A percentile compares a stretch with the other conserved stretches of the same genome.
These are phyloP conservation scores for Gymnothorax javanicus DNA, from an alignment of 2,797 vertebrate genomes.

Conservation along the genomic window DNA sequence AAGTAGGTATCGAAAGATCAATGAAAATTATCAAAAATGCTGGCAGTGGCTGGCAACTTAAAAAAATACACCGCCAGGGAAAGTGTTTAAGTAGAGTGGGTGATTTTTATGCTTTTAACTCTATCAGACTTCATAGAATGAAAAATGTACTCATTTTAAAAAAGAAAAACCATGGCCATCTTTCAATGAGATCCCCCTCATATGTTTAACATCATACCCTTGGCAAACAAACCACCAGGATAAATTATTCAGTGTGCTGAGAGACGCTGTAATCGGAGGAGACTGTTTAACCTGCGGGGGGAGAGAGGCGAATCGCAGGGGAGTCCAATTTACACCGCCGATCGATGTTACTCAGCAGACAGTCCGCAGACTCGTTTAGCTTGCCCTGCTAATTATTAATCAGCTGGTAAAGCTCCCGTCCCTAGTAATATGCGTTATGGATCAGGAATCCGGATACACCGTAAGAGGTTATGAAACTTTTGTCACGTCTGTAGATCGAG, in stretches of 20 bases:
- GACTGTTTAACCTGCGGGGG: slow-evolving; percentile 72
- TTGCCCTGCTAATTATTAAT: slow-evolving; percentile 85
- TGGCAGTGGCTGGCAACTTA: too few species aligned
- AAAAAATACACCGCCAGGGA: too few species aligned
- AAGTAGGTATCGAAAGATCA: too few species aligned
- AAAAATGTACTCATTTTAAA: not conserved
- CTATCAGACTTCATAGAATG: not conserved
- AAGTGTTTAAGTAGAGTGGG: not conserved
- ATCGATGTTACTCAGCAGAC: slow-evolving; percentile 76
- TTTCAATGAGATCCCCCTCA: not conserved
- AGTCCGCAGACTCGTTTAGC: slow-evolving; percentile 70
- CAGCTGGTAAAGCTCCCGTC: slow-evolving; percentile 62
- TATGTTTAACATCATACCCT: not conserved
- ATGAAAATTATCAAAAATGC: too few species aligned
- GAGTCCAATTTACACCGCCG: slow-evolving; percentile 66
- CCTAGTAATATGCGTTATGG: slow-evolving; percentile 58
- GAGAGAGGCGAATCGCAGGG: slow-evolving; percentile 62
- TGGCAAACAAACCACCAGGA: slow-evolving; percentile 56
- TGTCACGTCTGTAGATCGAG: slow-evolving; percentile 30
- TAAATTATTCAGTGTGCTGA: slow-evolving; percentile 75
- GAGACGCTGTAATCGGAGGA: slow-evolving; percentile 59
- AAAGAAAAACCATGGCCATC: not conserved
- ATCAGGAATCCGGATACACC: slow-evolving; percentile 42
- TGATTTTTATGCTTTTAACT: not conserved
- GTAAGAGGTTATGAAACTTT: slow-evolving; percentile 41